These are phyloP conservation scores for Loriculus beryllinus DNA, from an alignment of 2,797 vertebrate genomes.

Conservation along the genomic window DNA sequence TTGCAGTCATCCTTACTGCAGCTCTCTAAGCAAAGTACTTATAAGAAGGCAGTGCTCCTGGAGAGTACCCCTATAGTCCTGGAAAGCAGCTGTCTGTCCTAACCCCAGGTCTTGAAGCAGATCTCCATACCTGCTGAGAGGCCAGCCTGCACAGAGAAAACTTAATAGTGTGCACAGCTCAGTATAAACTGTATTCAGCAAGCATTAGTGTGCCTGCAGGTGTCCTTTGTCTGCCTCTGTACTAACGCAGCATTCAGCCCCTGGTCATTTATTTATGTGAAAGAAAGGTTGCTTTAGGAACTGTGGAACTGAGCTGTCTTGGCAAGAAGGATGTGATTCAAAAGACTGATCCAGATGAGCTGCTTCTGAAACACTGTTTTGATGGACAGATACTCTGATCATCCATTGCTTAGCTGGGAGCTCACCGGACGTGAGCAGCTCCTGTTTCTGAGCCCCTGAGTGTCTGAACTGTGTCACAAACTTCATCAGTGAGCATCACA, in stretches of 20 bases:
- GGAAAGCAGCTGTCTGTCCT: neutral
- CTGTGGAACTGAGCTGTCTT: neutral
- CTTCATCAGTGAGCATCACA: neutral
- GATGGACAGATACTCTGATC: neutral
- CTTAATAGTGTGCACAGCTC: neutral
- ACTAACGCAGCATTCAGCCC: neutral
- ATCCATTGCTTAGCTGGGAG: neutral
- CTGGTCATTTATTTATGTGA: neutral
- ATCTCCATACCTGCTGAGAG: neutral
- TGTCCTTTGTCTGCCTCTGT: neutral
- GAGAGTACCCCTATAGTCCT: neutral
- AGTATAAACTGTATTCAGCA: neutral
- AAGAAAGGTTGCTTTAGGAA: neutral
- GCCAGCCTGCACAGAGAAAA: neutral
- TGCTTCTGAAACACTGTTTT: neutral
- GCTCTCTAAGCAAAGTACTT: neutral
- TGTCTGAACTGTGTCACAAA: neutral
- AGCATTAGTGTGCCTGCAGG: neutral
- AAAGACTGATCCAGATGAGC: neutral
- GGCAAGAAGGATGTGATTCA: neutral
- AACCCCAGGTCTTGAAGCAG: neutral
- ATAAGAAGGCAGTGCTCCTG: neutral
- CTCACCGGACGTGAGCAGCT: neutral
- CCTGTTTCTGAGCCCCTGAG: accelerated
- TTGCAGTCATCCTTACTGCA: neutral